Evolutionary conservation across 1,140 invertebrate species (phyloP), one percentile per base, ranked within the genome.

Genomic region (Theocolax elegans): DNA sequence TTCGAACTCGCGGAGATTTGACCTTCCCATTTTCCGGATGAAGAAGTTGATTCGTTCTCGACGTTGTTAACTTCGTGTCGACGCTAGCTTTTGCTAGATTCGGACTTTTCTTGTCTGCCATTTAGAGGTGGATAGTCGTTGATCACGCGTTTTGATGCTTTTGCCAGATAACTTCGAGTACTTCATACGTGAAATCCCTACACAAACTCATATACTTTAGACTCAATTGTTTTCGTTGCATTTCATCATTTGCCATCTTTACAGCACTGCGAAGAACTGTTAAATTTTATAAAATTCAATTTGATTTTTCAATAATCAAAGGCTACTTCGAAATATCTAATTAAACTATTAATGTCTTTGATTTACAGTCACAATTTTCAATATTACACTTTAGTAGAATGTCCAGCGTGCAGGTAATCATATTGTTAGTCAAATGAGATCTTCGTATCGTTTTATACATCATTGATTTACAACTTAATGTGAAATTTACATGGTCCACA

Each of bases 11-110:
- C 2, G 56, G 17, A 8, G 21, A 25, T 13, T 29, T 35, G 12
- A 9, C 21, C 1, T 77, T 75, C n/a, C 78, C 71, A 49, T 68
- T 25, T 54, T 71, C 73, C 15, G 44, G n/a, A 8, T 19, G 13
- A 8, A 6, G 4, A 8, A 46, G 19, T 19, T 15, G 6, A 6
- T n/a, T 46, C 44, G 44, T 46, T 46, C 6, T 46, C 19, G 19
- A n/a, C n/a, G 19, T 46, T 4, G n/a, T 15, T 46, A 15, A n/a
- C 3, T 3, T 8, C n/a, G 19, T 8, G 6, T n/a, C 44, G 6
- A 4, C 44, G 6, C 3, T 19, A 46, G 15, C 19, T 4, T 4
- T 8, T 8, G 19, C 44, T 46, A 19, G 15, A 27, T 7, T 40
- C 8, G 29, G 19, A 10, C 40, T 31, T 13, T 13, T 12, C n/a